These are phyloP conservation scores for Pogonocichla stellata DNA, from an alignment of 2,113 vertebrate genomes.

Conservation along the genomic window DNA sequence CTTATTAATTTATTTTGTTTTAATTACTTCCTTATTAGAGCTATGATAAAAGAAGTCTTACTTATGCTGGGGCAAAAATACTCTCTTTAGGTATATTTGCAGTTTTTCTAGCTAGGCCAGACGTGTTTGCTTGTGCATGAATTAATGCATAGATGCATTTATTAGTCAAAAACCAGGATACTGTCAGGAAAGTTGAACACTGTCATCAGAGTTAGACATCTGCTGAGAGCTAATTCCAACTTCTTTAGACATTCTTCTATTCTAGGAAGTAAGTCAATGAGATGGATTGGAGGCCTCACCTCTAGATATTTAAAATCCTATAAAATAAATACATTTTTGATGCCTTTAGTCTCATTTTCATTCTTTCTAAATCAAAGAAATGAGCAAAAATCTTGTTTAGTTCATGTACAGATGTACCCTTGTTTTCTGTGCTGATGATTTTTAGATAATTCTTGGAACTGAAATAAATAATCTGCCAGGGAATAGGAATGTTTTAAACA, in stretches of 20 bases:
- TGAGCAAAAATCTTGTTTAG: background rate
- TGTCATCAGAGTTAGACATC: background rate
- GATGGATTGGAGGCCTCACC: background rate
- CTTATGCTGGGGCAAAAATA: background rate
- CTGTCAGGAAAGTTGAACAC: background rate
- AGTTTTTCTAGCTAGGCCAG: background rate
- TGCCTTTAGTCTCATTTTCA: background rate
- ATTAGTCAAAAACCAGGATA: background rate
- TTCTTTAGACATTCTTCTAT: background rate
- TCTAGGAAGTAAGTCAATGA: background rate
- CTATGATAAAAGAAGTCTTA: background rate
- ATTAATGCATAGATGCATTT: background rate
- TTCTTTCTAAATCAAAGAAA: background rate
- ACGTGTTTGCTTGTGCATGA: background rate
- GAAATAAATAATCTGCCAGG: background rate
- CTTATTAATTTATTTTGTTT: background rate
- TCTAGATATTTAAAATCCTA: background rate
- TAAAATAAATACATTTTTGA: background rate
- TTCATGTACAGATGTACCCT: accelerated
- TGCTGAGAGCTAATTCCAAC: background rate
- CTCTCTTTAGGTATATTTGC: background rate
- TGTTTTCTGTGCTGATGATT: background rate
- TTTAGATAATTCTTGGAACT: background rate
- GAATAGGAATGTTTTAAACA: background rate
- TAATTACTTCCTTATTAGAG: background rate